Base-by-base conservation (phyloP, 2,797 vertebrate genomes). In the Sebastes flavidus region DNA sequence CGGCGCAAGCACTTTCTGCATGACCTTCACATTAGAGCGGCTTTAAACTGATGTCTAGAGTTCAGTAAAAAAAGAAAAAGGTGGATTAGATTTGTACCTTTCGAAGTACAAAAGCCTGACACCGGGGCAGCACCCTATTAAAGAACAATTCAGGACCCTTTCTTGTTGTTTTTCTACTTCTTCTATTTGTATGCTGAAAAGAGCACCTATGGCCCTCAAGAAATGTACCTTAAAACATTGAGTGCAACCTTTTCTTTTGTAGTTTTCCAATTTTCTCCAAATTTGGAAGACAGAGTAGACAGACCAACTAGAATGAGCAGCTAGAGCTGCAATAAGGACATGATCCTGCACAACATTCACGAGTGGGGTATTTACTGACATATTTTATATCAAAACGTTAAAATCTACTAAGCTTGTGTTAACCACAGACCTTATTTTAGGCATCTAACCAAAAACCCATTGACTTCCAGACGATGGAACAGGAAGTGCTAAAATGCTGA, bases 21-120 rank as follows among this genome's bases (percentile, higher is more conserved):
- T 93, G 93, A 94, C 93, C 93, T 94, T 94, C 90, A 90, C 86
- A 86, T 89, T 75, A 84, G 71, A 88, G 82, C 8, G 16, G 72
- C 80, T 90, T 88, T 75, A 88, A 87, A 89, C 82, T 56, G 72
- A 76, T 83, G 78, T 88, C 82, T 85, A 38, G 66, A 85, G 82
- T 78, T 89, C 67, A 82, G 73, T 36, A 25, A 24, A 1, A n/a
- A 65, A 16, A 49, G 30, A 69, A 67, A 62, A 84, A 38, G 36
- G 58, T 46, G 9, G 18, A 60, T 36, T 52, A 59, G 52, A 68
- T 59, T 63, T 36, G 29, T 54, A 70, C 34, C 59, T 83, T 84
- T 82, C 25, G 9, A 59, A 79, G 75, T 12, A 55, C 13, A 58
- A 83, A 77, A 78, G 72, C 52, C 22, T 62, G 32, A 76, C 75